A percentile compares a stretch with the other conserved stretches of the same genome.
These are phyloP conservation scores for Leucoraja erinaceus DNA, from an alignment of 2,113 vertebrate genomes.

Conservation along the genomic window DNA sequence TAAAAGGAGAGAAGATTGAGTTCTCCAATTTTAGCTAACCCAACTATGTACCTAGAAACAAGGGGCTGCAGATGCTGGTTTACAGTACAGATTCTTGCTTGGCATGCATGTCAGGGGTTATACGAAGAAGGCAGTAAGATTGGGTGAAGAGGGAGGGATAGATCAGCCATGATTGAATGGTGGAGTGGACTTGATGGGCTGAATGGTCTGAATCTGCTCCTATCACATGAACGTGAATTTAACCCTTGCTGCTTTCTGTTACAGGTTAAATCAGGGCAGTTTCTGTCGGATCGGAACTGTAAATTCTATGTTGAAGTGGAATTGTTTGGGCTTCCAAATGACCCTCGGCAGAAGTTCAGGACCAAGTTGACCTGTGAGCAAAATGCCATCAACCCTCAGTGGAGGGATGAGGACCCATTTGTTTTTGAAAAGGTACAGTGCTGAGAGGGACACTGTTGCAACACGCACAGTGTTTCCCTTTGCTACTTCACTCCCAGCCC, in stretches of 20 bases:
- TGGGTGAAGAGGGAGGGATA: too few relatives aligned
- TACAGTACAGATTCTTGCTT: too few relatives aligned
- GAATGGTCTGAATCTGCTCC: not conserved
- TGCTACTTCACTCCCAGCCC: too few relatives aligned
- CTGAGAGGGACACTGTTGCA: not conserved
- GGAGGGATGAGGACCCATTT: conserved; percentile 86
- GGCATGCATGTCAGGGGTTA: too few relatives aligned
- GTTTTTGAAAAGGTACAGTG: conserved; percentile 86
- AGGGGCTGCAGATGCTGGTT: too few relatives aligned
- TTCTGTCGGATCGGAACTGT: conserved; percentile 82
- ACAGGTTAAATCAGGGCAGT: conserved; percentile 92
- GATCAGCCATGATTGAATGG: too few relatives aligned
- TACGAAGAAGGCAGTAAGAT: too few relatives aligned
- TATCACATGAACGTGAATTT: not conserved
- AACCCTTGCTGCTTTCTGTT: not conserved
- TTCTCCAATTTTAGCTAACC: too few relatives aligned
- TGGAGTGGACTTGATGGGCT: too few relatives aligned
- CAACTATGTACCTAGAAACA: too few relatives aligned
- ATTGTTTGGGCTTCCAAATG: conserved; percentile 81
- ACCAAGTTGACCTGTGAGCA: conserved; percentile 75
- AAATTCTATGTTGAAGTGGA: conserved; percentile 89
- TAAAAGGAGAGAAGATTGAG: too few relatives aligned
- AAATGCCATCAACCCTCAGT: conserved; percentile 91
- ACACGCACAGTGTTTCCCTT: not conserved
- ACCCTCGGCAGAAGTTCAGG: conserved; percentile 85